These are phyloP conservation scores for Lasioglossum morio DNA, from an alignment of 2,888 invertebrate species.

Conservation along the genomic window DNA sequence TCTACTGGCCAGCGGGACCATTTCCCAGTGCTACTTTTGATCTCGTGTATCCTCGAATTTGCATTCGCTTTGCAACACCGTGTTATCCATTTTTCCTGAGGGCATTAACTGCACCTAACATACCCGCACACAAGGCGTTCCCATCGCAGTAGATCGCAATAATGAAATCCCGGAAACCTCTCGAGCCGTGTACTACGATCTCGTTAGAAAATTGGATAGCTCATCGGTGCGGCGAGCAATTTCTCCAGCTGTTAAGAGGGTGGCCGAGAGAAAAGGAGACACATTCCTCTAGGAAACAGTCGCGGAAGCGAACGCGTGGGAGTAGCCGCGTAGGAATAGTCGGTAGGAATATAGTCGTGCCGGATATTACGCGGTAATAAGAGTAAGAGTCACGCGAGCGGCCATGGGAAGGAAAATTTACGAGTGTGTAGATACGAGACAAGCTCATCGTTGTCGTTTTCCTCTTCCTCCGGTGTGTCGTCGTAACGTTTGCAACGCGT, in stretches of 20 bases:
- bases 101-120: background rate
- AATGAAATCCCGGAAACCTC: background rate
- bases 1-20: background rate
- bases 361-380: conserved; percentile 66
- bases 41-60: background rate
- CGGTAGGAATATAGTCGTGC: conserved; percentile 44
- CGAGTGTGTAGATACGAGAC: background rate
- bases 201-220: background rate
- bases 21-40: background rate
- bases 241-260: background rate
- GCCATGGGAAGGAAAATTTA: conserved; percentile 57
- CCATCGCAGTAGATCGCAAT: background rate
- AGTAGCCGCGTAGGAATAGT: conserved; percentile 45
- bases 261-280: conserved; percentile 24
- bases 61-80: background rate
- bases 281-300: conserved; percentile 28
- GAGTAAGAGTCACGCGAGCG: conserved; percentile 67
- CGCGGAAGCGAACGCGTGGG: conserved; percentile 52
- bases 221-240: background rate
- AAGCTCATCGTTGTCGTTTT: background rate
- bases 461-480: background rate
- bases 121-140: background rate
- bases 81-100: background rate
- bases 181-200: background rate
- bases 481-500: background rate